These are phyloP conservation scores for Ecdyonurus torrentis DNA, from an alignment of 2,888 invertebrate species.

Conservation along the genomic window DNA sequence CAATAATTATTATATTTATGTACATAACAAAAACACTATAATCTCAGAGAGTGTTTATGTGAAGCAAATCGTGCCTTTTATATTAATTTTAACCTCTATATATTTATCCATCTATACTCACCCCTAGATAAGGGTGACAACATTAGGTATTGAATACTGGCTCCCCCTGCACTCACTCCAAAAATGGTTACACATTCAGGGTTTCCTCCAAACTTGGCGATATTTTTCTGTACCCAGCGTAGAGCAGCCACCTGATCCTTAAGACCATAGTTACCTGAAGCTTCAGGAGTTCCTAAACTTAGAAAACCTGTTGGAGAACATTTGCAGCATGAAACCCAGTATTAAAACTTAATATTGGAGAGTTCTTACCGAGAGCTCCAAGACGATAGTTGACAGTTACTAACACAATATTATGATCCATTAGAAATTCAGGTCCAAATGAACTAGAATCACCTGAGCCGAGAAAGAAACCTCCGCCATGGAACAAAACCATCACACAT, in stretches of 20 bases:
- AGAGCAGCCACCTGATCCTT: neutral
- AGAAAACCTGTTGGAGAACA: neutral
- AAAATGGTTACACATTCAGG: neutral
- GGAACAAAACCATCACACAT: slow-evolving; percentile 8
- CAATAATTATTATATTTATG: no score
- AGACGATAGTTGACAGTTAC: slow-evolving; percentile 8
- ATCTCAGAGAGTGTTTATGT: no score
- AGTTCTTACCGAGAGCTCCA: slow-evolving; percentile 5
- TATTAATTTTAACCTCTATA: no score
- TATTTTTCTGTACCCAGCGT: neutral
- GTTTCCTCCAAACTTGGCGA: neutral
- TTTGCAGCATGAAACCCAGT: no score
- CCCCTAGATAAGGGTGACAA: neutral
- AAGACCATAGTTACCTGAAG: neutral
- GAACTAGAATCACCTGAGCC: slow-evolving; percentile 2
- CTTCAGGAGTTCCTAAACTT: neutral
- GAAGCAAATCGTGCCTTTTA: neutral
- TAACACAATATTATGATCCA: slow-evolving; percentile 7
- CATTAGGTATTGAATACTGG: neutral
- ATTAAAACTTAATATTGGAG: neutral
- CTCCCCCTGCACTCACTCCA: neutral
- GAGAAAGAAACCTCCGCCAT: slow-evolving; percentile 8
- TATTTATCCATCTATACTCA: neutral
- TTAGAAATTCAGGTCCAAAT: slow-evolving; percentile 6
- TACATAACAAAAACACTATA: no score